Percentiles rank a stretch among this genome's conserved stretches.
Conservation (phyloP, 2,888 invertebrate species). For the Drosophila acutilabella region DNA sequence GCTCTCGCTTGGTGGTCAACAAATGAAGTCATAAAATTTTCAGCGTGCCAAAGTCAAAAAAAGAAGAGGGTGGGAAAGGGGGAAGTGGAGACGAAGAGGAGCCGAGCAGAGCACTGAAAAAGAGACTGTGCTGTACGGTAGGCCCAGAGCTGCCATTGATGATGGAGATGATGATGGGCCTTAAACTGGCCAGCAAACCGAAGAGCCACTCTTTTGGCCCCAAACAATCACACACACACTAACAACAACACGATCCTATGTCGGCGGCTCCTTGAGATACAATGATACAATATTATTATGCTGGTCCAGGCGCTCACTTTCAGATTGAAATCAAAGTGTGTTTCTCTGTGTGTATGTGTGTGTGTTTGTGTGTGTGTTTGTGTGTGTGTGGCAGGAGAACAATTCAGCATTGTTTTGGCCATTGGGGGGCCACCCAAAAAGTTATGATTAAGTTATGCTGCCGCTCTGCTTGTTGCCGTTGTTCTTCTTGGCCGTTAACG, state of each 20-base stretch:
- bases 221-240: constrained; percentile 55
- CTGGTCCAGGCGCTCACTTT: constrained; percentile 66
- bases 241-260: constrained; percentile 46
- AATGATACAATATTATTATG: constrained; percentile 80
- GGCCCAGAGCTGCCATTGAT: constrained; percentile 76
- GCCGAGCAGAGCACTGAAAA: constrained; percentile 12
- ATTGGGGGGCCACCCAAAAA: constrained; percentile 81
- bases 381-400: constrained; percentile 58
- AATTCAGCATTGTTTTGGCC: constrained; percentile 78
- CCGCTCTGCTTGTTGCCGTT: constrained; percentile 18
- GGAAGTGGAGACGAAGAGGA: not conserved
- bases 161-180: constrained; percentile 76
- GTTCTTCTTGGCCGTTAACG: constrained; percentile 40
- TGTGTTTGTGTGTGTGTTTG: constrained; percentile 27
- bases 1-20: constrained; percentile 74
- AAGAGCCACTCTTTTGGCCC: constrained; percentile 33
- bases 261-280: constrained; percentile 76
- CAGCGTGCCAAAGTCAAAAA: constrained; percentile 74
- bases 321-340: constrained; percentile 76
- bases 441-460: constrained; percentile 82
- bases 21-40: constrained; percentile 82
- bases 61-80: constrained; percentile 15
- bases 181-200: constrained; percentile 40
- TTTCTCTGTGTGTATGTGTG: constrained; percentile 31
- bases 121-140: constrained; percentile 65